These are phyloP conservation scores for Bursaphelenchus okinawaensis DNA, from an alignment of 2,888 invertebrate species.

Conservation along the genomic window DNA sequence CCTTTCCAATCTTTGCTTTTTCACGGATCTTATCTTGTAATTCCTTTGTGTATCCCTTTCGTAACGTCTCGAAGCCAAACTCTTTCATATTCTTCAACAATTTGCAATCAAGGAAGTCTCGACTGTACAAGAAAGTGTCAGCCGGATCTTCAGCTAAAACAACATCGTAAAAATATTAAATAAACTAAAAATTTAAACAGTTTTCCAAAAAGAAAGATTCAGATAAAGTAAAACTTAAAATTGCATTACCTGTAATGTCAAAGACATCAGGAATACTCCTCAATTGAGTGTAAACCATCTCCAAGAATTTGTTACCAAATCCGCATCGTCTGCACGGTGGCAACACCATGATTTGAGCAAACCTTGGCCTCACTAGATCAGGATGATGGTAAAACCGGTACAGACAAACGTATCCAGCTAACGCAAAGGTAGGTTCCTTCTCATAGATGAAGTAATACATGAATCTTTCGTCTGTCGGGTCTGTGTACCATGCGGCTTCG, in stretches of 20 bases:
- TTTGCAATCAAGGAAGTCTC: conserved; percentile 80
- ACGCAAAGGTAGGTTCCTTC: conserved; percentile 65
- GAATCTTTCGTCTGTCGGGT: conserved; percentile 86
- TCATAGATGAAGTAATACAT: conserved; percentile 59
- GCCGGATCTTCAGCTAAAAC: conserved; percentile 87
- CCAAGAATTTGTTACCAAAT: conserved; percentile 74
- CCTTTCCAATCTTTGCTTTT: conserved; percentile 68
- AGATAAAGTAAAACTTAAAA: conserved; percentile 1
- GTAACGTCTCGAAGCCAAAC: conserved; percentile 65
- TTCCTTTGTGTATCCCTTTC: conserved; percentile 68
- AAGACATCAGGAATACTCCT: conserved; percentile 63
- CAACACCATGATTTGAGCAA: conserved; percentile 62
- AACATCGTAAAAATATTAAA: conserved; percentile 46
- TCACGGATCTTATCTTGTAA: conserved; percentile 74
- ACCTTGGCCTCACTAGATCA: conserved; percentile 75
- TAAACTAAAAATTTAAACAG: not conserved
- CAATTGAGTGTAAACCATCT: conserved; percentile 66
- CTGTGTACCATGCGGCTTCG: conserved; percentile 89
- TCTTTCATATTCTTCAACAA: conserved; percentile 70
- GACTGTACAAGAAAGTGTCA: conserved; percentile 76
- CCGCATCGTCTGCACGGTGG: conserved; percentile 62
- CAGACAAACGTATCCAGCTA: conserved; percentile 81
- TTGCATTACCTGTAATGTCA: conserved; percentile 74
- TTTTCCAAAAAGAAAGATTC: not conserved
- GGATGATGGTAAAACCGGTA: conserved; percentile 94